Base-by-base conservation (phyloP, 2,113 vertebrate genomes). In the Cottus gobio region DNA sequence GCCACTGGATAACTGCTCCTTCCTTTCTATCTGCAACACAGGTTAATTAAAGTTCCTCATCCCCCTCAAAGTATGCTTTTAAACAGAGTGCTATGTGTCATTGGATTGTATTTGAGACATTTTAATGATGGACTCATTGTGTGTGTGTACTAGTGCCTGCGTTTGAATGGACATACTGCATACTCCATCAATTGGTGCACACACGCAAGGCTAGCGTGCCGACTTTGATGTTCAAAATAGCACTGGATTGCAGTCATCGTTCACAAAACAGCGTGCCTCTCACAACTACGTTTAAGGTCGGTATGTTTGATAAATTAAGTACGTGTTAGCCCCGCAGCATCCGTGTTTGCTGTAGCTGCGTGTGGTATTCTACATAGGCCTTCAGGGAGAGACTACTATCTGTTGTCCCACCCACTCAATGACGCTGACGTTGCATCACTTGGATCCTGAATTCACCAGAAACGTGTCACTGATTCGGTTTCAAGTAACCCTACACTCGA, bases 41-140 rank as follows among this genome's bases (percentile, higher is more conserved):
- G 91, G 89, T 91, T 92, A 92, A 94, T 93, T 94, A 91, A 93
- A 90, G 82, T 89, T 90, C 83, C 75, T 85, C 86, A 80, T 87
- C 85, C 71, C 70, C 72, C 83, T 85, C 79, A 91, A 87, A 91
- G 88, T 90, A 89, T 80, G 91, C 93, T 94, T 93, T 94, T 93
- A 93, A 93, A 93, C 85, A 91, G 89, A 93, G 91, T 93, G 91
- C 91, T 90, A 75, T 82, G 88, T 89, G 90, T 90, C 90, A 91
- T 74, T 80, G 84, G 81, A 91, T 92, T 89, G 85, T 91, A 87
- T 92, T 92, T 92, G 82, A 90, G 81, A 68, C 77, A 64, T 77
- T 87, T 90, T 91, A 89, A 92, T 90, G 88, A 93, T 79, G 73
- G 79, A 77, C 76, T 87, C 80, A 75, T 69, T n/a, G 60, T 83